phyloP scores from a whole-genome alignment of 2,888 invertebrate species.

The Blastobasis lacticolella region DNA sequence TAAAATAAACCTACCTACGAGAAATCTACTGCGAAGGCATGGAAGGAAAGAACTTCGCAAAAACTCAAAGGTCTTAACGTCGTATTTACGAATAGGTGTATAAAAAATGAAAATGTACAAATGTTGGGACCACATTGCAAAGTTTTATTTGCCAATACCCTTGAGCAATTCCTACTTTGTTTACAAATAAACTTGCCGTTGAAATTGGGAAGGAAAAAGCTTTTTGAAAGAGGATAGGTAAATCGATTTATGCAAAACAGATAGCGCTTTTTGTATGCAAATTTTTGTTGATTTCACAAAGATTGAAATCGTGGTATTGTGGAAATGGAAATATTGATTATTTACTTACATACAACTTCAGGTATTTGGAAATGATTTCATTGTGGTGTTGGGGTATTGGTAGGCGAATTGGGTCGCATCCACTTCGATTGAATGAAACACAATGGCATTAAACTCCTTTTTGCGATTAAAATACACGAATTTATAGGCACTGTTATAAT shows the following conservation, averaged over 20 bases:
- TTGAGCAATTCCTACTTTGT: conserved; percentile 68
- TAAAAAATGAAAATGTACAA: conserved; percentile 37
- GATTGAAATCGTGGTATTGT: conserved; percentile 66
- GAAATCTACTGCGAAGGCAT: neutral
- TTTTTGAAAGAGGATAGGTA: conserved; percentile 69
- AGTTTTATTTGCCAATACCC: conserved; percentile 69
- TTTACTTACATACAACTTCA: conserved; percentile 35
- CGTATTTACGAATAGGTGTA: conserved; percentile 21
- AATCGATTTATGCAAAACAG: conserved; percentile 72
- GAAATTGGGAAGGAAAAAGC: conserved; percentile 67
- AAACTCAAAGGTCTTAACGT: neutral
- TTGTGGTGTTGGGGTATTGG: neutral
- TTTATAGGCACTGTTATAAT: too few relatives aligned
- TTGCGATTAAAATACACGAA: too few relatives aligned
- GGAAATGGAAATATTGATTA: conserved; percentile 57
- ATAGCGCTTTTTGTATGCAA: conserved; percentile 72
- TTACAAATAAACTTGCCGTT: conserved; percentile 69
- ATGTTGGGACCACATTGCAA: conserved; percentile 49
- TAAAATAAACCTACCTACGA: conserved; percentile 6
- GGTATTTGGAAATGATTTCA: conserved; percentile 4
- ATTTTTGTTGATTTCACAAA: conserved; percentile 69
- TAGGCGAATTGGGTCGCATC: too few relatives aligned
- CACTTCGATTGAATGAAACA: too few relatives aligned
- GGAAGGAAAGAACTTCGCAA: neutral
- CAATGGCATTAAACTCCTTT: too few relatives aligned